Base-by-base conservation (phyloP, 2,888 invertebrate genomes). In the Plagiodera versicolora region DNA sequence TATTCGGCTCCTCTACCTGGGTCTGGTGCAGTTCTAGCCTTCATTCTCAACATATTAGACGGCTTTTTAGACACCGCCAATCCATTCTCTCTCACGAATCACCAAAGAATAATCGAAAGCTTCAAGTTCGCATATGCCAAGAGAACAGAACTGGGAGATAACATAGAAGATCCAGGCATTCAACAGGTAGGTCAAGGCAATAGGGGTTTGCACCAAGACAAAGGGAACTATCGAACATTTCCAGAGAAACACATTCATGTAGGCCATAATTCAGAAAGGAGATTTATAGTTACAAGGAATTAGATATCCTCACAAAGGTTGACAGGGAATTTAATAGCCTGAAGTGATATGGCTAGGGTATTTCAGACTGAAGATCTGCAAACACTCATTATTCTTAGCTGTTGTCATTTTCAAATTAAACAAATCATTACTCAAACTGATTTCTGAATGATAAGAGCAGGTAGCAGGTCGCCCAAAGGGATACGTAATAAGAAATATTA, bases 81-180 rank as follows among this genome's bases (percentile, higher is more conserved):
- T 5, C 74, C 77, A 14, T 68, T 75, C n/a, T 76, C 76, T 0
- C 66, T 79, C 11, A 72, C 70, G 17, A 85, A 86, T 30, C 90
- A 91, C 84, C 97, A 98, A 71, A 86, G 93, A 65, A 83, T 95
- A 65, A 83, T 92, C 8, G 98, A 98, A 78, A 86, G 91, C 3
- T 93, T 94, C 80, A 98, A 98, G 79, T 96, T 89, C 81, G 95
- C 91, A 17, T 96, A 91, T 78, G 96, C 92, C 0, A 87, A 89
- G 75, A 83, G 97, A 68, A 91, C 92, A 0, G 86, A 89, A 67
- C 82, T 98, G 64, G 96, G 92, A 1, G 98, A 98, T 82, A 82
- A 84, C 9, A 76, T 81, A 45, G 88, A 83, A 74, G 76, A 18
- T 1, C 53, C 83, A 16, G 47, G 63, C 9, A 57, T 69, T 3